Evolutionary conservation across 1,140 invertebrate genomes (phyloP), one percentile per base, ranked within the genome.

Genomic region (Lysiphlebus fabarum): DNA sequence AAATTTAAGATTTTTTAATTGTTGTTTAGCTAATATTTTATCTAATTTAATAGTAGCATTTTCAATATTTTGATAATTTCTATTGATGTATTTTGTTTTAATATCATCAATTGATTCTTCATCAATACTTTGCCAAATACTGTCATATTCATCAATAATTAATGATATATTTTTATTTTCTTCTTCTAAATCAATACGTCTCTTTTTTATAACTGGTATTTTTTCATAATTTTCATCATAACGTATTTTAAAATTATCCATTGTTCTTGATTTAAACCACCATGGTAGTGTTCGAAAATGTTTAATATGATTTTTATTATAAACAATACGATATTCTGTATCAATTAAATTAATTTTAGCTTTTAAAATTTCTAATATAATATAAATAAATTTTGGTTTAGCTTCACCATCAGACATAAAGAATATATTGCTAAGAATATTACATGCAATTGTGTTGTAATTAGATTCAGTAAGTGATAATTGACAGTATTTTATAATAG

Each of bases 201-300:
- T 48, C 33, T 58, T 67, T 37, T 69, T 72, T 5, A 41, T 48
- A 5, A 17, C 7, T n/a, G 65, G 55, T 58, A 64, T 65, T 10
- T 61, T 54, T 11, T 45, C 36, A 42, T 33, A 14, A 34, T 49
- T 42, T 40, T 60, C 43, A 6, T 50, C 48, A 53, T 11, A 41
- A 47, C 65, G 38, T 11, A 45, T 14, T 17, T 64, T 49, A 17
- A 66, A 66, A 55, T 67, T 61, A 36, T 63, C 54, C 44, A 77
- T 63, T 33, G 67, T 50, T 12, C 56, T 68, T 0, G 78, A 77
- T 40, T 78, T 75, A 8, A 75, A 77, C 76, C 78, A 79, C 76
- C 77, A 78, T 0, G 77, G 76, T 36, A 74, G 65, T 4, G 64
- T 69, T 42, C 66, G 64, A 43, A 80, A 79, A 33, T 73, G 62